Conservation (phyloP, 1,140 invertebrate genomes). For the Drosophila jambulina region DNA sequence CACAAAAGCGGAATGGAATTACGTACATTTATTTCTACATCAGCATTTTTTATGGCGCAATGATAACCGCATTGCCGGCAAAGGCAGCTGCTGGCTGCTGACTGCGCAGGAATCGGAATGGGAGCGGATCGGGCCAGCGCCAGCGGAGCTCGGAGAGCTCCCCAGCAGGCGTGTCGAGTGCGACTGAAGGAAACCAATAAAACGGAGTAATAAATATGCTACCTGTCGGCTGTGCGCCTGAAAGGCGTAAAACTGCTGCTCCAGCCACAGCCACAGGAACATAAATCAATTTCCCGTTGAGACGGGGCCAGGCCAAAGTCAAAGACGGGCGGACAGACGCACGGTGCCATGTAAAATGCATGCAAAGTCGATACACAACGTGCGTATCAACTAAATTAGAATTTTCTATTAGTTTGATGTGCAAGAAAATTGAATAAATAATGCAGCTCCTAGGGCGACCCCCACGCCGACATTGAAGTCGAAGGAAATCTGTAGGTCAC, state of each 20-base stretch:
- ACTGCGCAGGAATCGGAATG: slow-evolving; percentile 16
- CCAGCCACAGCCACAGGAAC: slow-evolving; percentile 34
- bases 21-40: slow-evolving; percentile 78
- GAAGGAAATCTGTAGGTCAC: slow-evolving; percentile 23
- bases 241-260: slow-evolving; percentile 66
- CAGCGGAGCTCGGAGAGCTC: slow-evolving; percentile 16
- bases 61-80: slow-evolving; percentile 39
- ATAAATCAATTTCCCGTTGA: slow-evolving; percentile 65
- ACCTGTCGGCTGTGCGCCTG: slow-evolving; percentile 50
- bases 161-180: slow-evolving; percentile 40
- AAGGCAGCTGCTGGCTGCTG: slow-evolving; percentile 45
- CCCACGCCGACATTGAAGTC: not conserved
- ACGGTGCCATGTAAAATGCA: slow-evolving; percentile 56
- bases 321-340: slow-evolving; percentile 20
- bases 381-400: slow-evolving; percentile 53
- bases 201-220: slow-evolving; percentile 75
- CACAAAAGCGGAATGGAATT: slow-evolving; percentile 68
- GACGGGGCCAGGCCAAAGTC: slow-evolving; percentile 33
- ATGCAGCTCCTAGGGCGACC: slow-evolving; percentile 25
- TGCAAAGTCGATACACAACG: slow-evolving; percentile 50
- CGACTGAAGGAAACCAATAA: slow-evolving; percentile 55
- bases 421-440: slow-evolving; percentile 70
- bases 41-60: slow-evolving; percentile 71
- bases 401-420: slow-evolving; percentile 69
- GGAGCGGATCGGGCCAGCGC: not conserved